Evolutionary conservation across 2,113 vertebrate genomes (phyloP).

Genomic region (Gila orcuttii): DNA sequence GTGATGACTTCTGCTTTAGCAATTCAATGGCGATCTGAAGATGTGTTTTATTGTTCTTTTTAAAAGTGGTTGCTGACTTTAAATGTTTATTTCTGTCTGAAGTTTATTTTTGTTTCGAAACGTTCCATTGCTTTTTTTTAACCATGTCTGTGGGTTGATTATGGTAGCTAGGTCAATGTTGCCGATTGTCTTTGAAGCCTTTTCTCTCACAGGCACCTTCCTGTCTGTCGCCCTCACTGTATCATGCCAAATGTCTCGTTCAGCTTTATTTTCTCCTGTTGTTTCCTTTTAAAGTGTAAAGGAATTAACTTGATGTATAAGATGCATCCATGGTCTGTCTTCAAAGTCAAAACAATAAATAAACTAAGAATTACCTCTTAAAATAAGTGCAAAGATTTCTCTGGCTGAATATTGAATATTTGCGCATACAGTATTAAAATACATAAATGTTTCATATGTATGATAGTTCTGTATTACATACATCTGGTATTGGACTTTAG

Average conservation of each 20-base stretch:
- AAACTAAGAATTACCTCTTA: slow-evolving; percentile 81
- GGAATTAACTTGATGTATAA: slow-evolving; percentile 60
- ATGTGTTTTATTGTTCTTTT: slow-evolving; percentile 27
- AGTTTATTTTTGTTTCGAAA: slow-evolving; percentile 4
- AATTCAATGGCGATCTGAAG: slow-evolving; percentile 50
- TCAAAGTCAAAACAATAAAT: slow-evolving; percentile 59
- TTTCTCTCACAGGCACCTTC: slow-evolving; percentile 8
- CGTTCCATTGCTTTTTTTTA: slow-evolving; percentile 27
- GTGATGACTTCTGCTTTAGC: slow-evolving; percentile 52
- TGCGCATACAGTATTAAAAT: slow-evolving; percentile 69
- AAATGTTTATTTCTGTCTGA: slow-evolving; percentile 16
- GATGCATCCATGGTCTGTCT: slow-evolving; percentile 66
- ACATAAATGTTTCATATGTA: slow-evolving; percentile 72
- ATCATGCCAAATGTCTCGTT: slow-evolving; percentile 39
- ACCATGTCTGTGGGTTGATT: slow-evolving; percentile 29
- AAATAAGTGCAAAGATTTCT: slow-evolving; percentile 84
- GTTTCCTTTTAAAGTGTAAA: slow-evolving; percentile 50
- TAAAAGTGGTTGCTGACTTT: background rate
- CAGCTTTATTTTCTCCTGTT: slow-evolving; percentile 10
- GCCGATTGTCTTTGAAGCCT: slow-evolving; percentile 36
- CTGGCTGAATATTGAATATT: slow-evolving; percentile 80
- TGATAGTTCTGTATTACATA: slow-evolving; percentile 67
- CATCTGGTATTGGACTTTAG: slow-evolving; percentile 71
- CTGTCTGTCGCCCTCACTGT: slow-evolving; percentile 20
- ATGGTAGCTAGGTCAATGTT: slow-evolving; percentile 35